phyloP scores from a whole-genome alignment of 2,797 vertebrate species.

The Eidolon dupreanum region DNA sequence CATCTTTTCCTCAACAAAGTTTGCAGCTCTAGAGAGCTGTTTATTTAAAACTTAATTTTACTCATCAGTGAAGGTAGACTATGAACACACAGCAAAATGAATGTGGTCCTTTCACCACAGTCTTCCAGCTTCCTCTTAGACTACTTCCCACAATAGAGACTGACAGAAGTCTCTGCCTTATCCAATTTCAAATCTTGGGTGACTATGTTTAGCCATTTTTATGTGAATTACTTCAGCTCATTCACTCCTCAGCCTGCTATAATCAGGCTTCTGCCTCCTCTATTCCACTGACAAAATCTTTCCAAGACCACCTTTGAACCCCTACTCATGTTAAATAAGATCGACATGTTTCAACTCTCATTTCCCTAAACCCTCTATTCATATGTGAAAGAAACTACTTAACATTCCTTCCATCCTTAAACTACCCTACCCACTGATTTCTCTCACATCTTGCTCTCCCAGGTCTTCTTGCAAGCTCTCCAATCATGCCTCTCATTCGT shows the following conservation, averaged over 20 bases:
- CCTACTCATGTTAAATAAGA: background rate
- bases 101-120: background rate
- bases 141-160: background rate
- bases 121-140: background rate
- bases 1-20: background rate
- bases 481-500: background rate
- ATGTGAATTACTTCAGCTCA: background rate
- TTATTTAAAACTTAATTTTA: conserved; percentile 11
- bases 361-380: background rate
- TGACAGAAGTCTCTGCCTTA: background rate
- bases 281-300: background rate
- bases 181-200: background rate
- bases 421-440: background rate
- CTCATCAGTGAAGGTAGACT: background rate
- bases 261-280: background rate
- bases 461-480: background rate
- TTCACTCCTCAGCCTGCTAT: background rate
- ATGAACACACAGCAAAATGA: conserved; percentile 38
- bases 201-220: background rate
- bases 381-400: background rate
- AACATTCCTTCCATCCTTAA: background rate
- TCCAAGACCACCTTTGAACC: background rate
- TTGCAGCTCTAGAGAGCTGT: background rate
- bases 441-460: background rate
- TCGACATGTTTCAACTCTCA: background rate